Base-by-base conservation (phyloP, 2,888 invertebrate species). In the Erebia palarica region DNA sequence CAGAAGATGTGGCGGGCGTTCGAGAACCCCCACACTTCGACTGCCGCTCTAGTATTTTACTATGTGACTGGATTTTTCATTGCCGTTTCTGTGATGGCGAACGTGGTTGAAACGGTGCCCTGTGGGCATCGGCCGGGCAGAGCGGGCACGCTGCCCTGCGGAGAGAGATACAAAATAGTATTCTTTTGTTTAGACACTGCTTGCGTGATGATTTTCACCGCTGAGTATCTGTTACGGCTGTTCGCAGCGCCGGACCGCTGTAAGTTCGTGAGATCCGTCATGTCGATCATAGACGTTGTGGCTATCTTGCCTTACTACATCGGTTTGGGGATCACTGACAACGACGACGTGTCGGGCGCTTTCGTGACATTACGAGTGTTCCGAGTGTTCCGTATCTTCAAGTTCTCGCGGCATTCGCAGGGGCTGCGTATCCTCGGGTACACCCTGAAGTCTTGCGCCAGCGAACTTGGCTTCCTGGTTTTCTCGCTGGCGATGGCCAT, bases 51-150 rank as follows among this genome's bases (percentile, higher is more conserved):
- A 81, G 99, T 99, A 74, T 99, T 99, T 92, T 99, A 99, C 93
- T 99, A 99, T 93, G 99, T 99, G 74, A 99, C 99, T 63, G 99
- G 99, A 69, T 99, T 99, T 94, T 99, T 99, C 94, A 99, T 99
- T 83, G 99, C 99, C 78, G 98, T 99, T 64, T 99, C 99, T 75
- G 99, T 99, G 83, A 97, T 99, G 96, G 99, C 99, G 72, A 99
- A 99, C 91, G 99, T 99, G 70, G 98, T 99, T 75, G 99, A 99
- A 91, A 99, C 99, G 61, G 97, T 99, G 75, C 97, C 98, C 63
- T 98, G 98, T 86, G 98, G 98, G 68, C 96, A 96, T 87, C 91
- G 98, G 82, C 96, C 98, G 1, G 97, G 97, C 57, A 95, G 97
- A 70, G 97, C 97, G 70, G 97, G 97, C 55, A 97, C 97, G 13